Conservation (phyloP, 2,797 vertebrate genomes). For the Atherinosoma microstoma region DNA sequence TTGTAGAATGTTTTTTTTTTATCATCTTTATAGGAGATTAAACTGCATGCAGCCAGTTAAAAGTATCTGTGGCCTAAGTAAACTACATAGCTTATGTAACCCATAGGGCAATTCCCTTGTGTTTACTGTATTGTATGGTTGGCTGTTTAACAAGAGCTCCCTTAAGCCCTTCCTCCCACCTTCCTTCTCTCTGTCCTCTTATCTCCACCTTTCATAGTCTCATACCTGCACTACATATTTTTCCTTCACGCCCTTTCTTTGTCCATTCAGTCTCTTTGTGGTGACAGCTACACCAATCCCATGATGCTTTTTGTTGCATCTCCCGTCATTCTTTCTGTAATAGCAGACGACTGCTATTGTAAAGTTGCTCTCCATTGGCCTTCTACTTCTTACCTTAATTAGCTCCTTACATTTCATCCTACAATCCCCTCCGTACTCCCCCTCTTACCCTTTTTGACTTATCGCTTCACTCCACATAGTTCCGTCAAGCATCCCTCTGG, state of each 20-base stretch:
- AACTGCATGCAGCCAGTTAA: background rate
- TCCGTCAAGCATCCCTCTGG: conserved; percentile 24
- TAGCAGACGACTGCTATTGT: conserved; percentile 49
- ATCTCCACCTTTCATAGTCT: conserved; percentile 38
- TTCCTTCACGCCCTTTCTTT: conserved; percentile 23
- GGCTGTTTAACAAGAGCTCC: conserved; percentile 57
- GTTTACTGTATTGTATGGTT: conserved; percentile 35
- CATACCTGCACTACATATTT: conserved; percentile 37
- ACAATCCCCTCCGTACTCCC: conserved; percentile 21
- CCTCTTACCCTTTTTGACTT: conserved; percentile 37
- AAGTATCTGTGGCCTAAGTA: background rate
- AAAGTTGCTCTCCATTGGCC: conserved; percentile 39
- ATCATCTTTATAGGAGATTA: background rate
- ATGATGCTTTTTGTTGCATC: conserved; percentile 16
- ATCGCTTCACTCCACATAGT: conserved; percentile 45
- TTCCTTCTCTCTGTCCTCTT: conserved; percentile 10
- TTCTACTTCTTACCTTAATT: conserved; percentile 49
- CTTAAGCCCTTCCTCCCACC: conserved; percentile 20
- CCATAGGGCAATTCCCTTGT: conserved; percentile 14
- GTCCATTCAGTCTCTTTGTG: conserved; percentile 35
- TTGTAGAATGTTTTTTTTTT: no score
- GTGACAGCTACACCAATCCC: conserved; percentile 23
- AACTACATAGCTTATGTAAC: background rate
- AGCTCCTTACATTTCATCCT: conserved; percentile 40
- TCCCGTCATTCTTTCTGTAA: conserved; percentile 26